Conservation (phyloP, 1,140 invertebrate species). For the Samia ricini region DNA sequence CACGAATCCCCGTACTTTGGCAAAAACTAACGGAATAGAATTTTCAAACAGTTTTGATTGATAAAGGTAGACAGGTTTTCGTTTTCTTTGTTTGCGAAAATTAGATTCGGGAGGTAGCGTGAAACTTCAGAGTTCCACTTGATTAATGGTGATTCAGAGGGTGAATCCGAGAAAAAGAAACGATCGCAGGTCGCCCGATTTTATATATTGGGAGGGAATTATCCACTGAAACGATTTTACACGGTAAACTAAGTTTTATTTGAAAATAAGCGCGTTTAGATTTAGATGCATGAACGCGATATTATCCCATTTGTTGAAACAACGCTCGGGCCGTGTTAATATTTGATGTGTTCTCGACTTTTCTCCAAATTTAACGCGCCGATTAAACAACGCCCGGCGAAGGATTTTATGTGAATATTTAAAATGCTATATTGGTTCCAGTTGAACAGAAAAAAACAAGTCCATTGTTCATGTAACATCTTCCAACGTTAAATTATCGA, state of each 20-base stretch:
- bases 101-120: slow-evolving; percentile 73
- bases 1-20: slow-evolving; percentile 59
- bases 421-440: slow-evolving; percentile 74
- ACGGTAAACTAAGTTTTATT: slow-evolving; percentile 48
- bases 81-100: slow-evolving; percentile 76
- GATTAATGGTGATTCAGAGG: slow-evolving; percentile 70
- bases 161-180: slow-evolving; percentile 54
- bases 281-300: slow-evolving; percentile 67
- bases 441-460: slow-evolving; percentile 50
- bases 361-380: slow-evolving; percentile 74
- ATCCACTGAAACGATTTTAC: slow-evolving; percentile 39
- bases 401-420: slow-evolving; percentile 76
- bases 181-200: slow-evolving; percentile 53
- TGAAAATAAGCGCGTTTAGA: slow-evolving; percentile 52
- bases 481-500: slow-evolving; percentile 35
- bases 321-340: slow-evolving; percentile 66
- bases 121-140: slow-evolving; percentile 72
- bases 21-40: slow-evolving; percentile 75
- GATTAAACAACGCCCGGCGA: slow-evolving; percentile 73
- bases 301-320: slow-evolving; percentile 73
- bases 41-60: slow-evolving; percentile 77
- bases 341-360: slow-evolving; percentile 76
- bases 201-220: slow-evolving; percentile 58
- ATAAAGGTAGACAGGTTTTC: slow-evolving; percentile 76
- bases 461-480: slow-evolving; percentile 48